Evolutionary conservation across 2,888 invertebrate species (phyloP), one percentile per base, ranked within the genome.

Genomic region (Entomobrya proxima): DNA sequence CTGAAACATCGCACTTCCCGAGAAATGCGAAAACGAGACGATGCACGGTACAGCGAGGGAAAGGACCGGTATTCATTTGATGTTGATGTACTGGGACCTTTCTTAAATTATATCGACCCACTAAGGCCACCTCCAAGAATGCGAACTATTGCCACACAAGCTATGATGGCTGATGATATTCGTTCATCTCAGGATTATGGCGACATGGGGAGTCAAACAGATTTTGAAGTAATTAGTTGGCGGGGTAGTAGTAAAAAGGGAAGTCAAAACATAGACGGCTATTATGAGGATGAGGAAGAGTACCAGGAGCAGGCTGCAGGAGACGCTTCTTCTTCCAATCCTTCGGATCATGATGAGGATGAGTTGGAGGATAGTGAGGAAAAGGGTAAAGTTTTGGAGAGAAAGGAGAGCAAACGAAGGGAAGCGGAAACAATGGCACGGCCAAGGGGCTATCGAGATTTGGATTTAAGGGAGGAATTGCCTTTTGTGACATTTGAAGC

Each of bases 371-470:
- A 61, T 4, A 55, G 37, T 35, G 37, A 18, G 35, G 15, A 21
- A 13, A 77, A 44, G 27, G 80, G 69, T 3, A 76, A 80, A 18
- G 7, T 5, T 11, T 35, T 79, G 13, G 79, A 79, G 47, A 50
- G 69, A n/a, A 81, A 85, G 44, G 85, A 80, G 15, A 80, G 85
- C 30, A 80, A 76, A 76, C 50, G 85, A 35, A 35, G 80, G 18
- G 80, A 81, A 30, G 87, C 87, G 15, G 50, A 55, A 24, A 79
- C 80, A 1, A 64, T 69, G 61, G 79, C 83, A 11, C 64, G 86
- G 11, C 88, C 88, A 0, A 18, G 77, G 4, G 88, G 88, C 2
- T 89, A 89, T 37, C 58, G 83, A 24, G 80, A 87, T 11, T 50
- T 89, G 37, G 76, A 85, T 15, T 83, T 89, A n/a, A 83, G 74